Evolutionary conservation across 2,797 vertebrate genomes (phyloP), one percentile per base, ranked within the genome.

Genomic region (Diceros bicornis): DNA sequence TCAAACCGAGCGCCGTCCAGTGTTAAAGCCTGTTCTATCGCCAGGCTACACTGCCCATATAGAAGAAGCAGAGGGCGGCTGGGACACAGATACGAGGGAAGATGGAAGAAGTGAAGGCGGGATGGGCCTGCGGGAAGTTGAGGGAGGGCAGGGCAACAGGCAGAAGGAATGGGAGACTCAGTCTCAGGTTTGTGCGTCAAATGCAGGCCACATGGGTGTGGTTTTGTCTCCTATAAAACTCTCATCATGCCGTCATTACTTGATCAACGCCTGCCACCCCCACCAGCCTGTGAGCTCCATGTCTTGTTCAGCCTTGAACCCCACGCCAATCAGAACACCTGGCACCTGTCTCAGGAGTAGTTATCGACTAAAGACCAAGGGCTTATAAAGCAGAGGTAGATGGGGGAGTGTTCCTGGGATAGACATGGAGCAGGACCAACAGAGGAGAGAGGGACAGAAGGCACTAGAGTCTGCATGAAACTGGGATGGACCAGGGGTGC

Each of bases 91-190:
- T 11, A 32, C 4, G 23, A 77, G 50, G 55, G 6, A 44, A 12
- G 50, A 55, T 13, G 64, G 32, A 81, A 68, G 27, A 59, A 50
- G 23, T 16, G 41, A 88, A 85, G 55, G n/a, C 0, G 0, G 52
- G 20, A 13, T 1, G 4, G 37, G 37, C 16, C 32, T 5, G 17
- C 16, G 0, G 13, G 74, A 29, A 61, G 47, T 0, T 50, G 21
- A 59, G 59, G 79, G 21, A 59, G 59, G 79, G 37, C 20, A 34
- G 84, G 64, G 34, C 5, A 14, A 17, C 66, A 59, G 34, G 64
- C 13, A n/a, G 83, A 69, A 87, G 84, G 47, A 59, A 57, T 0
- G 1, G 44, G 23, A 71, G n/a, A 32, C 52, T 50, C 4, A 29
- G 55, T 34, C 59, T 91, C 88, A 55, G 81, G 8, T 52, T 21